A percentile compares a stretch with the other conserved stretches of the same genome.
phyloP scores from a whole-genome alignment of 2,888 invertebrate genomes.

The Nemoura dubitans region DNA sequence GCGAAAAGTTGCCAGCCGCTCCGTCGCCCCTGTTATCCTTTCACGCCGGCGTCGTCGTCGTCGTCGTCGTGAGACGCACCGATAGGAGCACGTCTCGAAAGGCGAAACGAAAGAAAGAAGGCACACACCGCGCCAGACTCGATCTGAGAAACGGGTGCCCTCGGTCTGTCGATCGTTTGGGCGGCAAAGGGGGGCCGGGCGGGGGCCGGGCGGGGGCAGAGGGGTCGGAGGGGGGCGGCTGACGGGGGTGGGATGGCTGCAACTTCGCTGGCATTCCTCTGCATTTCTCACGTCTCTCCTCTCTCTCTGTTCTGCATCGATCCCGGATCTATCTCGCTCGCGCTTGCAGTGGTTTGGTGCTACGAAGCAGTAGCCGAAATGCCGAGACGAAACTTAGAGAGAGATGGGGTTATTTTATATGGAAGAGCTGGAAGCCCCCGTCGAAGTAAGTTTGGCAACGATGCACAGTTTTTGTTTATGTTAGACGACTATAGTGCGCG shows the following conservation, averaged over 20 bases:
- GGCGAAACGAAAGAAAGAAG: neutral
- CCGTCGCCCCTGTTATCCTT: too few species aligned
- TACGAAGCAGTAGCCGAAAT: constrained; percentile 45
- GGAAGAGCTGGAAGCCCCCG: constrained; percentile 36
- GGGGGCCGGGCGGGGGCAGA: neutral
- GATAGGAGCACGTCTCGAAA: too few species aligned
- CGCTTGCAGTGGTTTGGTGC: constrained; percentile 45
- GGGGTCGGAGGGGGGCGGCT: constrained; percentile 20
- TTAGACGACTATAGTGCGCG: constrained; percentile 51
- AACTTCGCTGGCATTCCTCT: constrained; percentile 48
- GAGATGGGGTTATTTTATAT: too few species aligned
- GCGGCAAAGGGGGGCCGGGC: neutral
- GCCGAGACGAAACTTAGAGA: neutral
- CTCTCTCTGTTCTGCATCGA: constrained; percentile 34
- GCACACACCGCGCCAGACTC: too few species aligned
- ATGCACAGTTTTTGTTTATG: constrained; percentile 53
- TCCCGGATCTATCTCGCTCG: constrained; percentile 35
- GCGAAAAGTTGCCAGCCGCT: too few species aligned
- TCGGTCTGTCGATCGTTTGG: neutral
- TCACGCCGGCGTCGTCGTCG: too few species aligned
- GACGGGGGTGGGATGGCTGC: constrained; percentile 46
- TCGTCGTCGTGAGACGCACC: too few species aligned
- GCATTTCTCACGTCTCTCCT: constrained; percentile 41
- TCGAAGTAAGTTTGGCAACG: constrained; percentile 50
- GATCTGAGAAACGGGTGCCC: neutral